Evolutionary conservation across 2,113 vertebrate species (phyloP), one percentile per base, ranked within the genome.

Genomic region (Psephotus haematonotus): DNA sequence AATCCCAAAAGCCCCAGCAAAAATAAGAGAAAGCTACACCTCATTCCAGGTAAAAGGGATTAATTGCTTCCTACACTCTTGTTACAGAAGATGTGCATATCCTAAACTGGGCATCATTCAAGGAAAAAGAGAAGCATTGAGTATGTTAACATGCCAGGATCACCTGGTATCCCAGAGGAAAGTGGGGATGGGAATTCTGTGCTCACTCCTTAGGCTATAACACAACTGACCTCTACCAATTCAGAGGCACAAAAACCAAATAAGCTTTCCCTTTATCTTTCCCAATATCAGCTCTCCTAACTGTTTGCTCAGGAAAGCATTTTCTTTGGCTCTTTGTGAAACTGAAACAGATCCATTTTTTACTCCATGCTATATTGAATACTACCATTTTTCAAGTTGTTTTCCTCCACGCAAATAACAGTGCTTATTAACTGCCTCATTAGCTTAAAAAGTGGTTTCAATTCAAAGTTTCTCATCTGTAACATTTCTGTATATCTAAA

Each of bases 381-480:
- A 18, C 2, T 9, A 65, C 9, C 1, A 13, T 53, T 85, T 90
- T 82, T 83, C 20, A 93, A 41, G 13, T 11, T 50, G 24, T 18
- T 80, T 6, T 49, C 64, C 25, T 84, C 44, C 62, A 60, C 37
- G 29, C 44, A 95, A 85, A 79, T 35, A 24, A 65, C 1, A 5
- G 27, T 24, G 14, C 27, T 85, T 90, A 79, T 68, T 92, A 94
- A 27, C 47, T 62, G 22, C 76, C 59, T 86, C 47, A 52, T 76
- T 75, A 76, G 14, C 52, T 85, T 91, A 55, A 84, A 75, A 85
- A 94, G 44, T 24, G 15, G 37, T 27, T 89, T 90, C 37, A 87
- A 3, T 76, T 85, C 49, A 72, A 63, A 84, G 8, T 77, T 82
- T 65, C 64, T 80, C 53, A 74, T 52, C 67, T 69, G 22, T 69